Evolutionary conservation across 2,888 invertebrate genomes (phyloP), one percentile per base, ranked within the genome.

Genomic region (Ophion slaviceki): DNA sequence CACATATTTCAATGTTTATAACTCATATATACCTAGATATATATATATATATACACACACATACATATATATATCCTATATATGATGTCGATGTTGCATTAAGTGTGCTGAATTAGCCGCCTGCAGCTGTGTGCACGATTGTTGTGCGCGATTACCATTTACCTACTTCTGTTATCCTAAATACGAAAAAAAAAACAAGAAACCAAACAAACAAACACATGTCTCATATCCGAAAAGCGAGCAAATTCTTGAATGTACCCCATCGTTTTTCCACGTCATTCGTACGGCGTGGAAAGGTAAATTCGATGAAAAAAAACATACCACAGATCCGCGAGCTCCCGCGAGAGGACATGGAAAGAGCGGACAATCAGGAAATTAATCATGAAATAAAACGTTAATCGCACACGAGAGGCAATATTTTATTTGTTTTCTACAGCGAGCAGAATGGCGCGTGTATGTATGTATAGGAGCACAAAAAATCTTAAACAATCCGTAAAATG

Each of bases 41-140:
- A 10, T 67, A 53, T 3, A 47, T 47, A 14, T 47, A 11, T 2
- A 47, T 17, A 71, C 72, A 82, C 24, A 10, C 6, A 70, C 70
- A 70, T 79, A 71, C 53, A 36, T 74, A 79, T 59, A 74, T 84
- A 83, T 80, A 81, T 72, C 11, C 10, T 84, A 80, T 76, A 79
- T 80, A 77, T 68, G 77, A 86, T 84, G 79, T 91, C 89, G 89
- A 88, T 91, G 91, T 91, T 91, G 91, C 91, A 91, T 90, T 86
- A 83, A 85, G 74, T 85, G 84, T 86, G 87, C 87, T 83, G 81
- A 85, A 88, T 83, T 88, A 91, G 91, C 90, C 90, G 92, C 92
- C 91, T 92, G 91, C 92, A 91, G 89, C 91, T 89, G 86, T 90
- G 88, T 92, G 93, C 93, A 93, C 92, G 92, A 92, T 92, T 90